Percentiles rank a stretch among this genome's conserved stretches.
Evolutionary conservation across 1,140 invertebrate species (phyloP).

Genomic region (Hesperophylax magnus): DNA sequence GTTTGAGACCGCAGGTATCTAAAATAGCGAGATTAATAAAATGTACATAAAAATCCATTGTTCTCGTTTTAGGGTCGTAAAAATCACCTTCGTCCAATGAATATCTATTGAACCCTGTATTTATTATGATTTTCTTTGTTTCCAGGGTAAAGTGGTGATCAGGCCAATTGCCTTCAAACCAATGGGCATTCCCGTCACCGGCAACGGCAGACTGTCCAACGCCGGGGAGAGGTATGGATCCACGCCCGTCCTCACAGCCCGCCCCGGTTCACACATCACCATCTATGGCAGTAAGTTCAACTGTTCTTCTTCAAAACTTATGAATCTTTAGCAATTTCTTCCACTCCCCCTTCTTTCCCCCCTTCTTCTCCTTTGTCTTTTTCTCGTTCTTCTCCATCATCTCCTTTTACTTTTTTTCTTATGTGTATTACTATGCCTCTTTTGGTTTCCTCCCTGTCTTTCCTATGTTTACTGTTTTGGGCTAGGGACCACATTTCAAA

Average conservation of each 20-base stretch:
- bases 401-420: too few relatives aligned
- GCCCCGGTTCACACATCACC: conserved; percentile 74
- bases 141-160: conserved; percentile 79
- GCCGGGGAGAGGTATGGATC: conserved; percentile 76
- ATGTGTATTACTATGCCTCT: too few relatives aligned
- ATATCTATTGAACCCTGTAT: neutral
- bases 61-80: neutral
- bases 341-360: neutral
- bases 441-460: too few relatives aligned
- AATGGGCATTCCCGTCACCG: conserved; percentile 70
- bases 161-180: conserved; percentile 84
- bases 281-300: conserved; percentile 76
- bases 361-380: neutral
- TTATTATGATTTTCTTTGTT: conserved; percentile 56
- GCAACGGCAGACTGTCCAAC: conserved; percentile 65
- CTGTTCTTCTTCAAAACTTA: neutral
- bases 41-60: neutral
- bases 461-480: too few relatives aligned
- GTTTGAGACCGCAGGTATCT: too few relatives aligned
- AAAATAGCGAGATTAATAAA: too few relatives aligned
- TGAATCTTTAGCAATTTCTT: neutral
- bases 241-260: conserved; percentile 74
- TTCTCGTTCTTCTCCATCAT: neutral
- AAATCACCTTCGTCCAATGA: neutral
- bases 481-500: too few relatives aligned